Conservation (phyloP, 2,113 vertebrate genomes). For the Bungarus multicinctus region DNA sequence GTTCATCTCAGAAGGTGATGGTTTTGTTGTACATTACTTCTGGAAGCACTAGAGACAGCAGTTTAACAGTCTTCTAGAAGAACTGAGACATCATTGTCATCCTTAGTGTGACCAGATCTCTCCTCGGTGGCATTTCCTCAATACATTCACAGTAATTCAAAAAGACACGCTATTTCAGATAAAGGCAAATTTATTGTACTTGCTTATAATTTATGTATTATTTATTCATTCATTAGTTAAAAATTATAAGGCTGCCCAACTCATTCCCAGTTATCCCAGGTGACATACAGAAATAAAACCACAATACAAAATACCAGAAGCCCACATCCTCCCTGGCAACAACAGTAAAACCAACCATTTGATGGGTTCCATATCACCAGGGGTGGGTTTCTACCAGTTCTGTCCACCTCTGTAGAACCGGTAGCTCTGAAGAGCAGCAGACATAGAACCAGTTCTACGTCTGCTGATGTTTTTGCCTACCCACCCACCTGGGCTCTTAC, state of each 20-base stretch:
- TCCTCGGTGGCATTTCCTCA: not conserved
- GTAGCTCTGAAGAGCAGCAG: no score
- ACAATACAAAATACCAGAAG: not conserved
- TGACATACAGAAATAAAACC: not conserved
- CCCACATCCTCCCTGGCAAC: not conserved
- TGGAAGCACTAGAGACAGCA: not conserved
- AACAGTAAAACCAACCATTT: not conserved
- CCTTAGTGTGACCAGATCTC: not conserved
- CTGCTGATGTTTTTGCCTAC: no score
- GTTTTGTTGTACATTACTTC: not conserved
- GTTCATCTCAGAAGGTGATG: conserved; percentile 6
- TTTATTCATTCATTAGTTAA: not conserved
- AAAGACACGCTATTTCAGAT: not conserved
- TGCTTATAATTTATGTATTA: not conserved
- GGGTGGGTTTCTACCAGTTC: no score
- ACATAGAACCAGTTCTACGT: no score
- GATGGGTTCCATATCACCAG: not conserved
- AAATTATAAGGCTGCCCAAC: not conserved
- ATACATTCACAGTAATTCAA: not conserved
- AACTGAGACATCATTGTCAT: not conserved
- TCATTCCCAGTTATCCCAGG: not conserved
- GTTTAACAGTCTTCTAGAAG: conserved; percentile 34
- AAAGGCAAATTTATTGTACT: not conserved
- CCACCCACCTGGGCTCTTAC: no score
- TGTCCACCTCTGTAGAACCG: no score